phyloP scores from a whole-genome alignment of 2,797 vertebrate species.

The Kryptopterus vitreolus region DNA sequence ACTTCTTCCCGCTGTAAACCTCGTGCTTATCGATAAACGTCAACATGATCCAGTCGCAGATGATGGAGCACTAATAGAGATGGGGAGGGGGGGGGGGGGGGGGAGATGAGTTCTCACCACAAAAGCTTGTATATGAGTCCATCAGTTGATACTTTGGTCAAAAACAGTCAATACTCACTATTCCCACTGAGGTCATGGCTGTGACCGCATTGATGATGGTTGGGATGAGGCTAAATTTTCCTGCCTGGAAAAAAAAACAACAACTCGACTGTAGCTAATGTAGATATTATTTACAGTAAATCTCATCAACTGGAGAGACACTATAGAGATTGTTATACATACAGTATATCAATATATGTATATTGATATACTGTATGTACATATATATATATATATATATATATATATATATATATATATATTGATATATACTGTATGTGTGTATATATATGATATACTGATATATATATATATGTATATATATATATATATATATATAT shows the following conservation, averaged over 20 bases:
- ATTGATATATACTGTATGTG: too few species aligned
- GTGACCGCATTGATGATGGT: constrained; percentile 91
- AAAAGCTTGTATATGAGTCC: background rate
- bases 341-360: too few species aligned
- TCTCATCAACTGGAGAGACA: background rate
- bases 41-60: constrained; percentile 93
- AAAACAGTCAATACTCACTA: constrained; percentile 76
- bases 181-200: constrained; percentile 88
- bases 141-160: background rate
- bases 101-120: background rate
- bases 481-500: too few species aligned
- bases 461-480: too few species aligned
- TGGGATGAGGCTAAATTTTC: constrained; percentile 89
- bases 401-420: too few species aligned
- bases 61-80: constrained; percentile 80
- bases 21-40: constrained; percentile 91
- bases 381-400: too few species aligned
- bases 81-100: background rate
- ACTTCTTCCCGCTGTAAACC: constrained; percentile 86
- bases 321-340: background rate
- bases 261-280: background rate
- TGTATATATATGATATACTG: too few species aligned
- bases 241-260: constrained; percentile 74
- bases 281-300: background rate
- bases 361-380: too few species aligned